A percentile compares a stretch with the other conserved stretches of the same genome.
Conservation (phyloP, 2,888 invertebrate genomes). For the Boloria euphrosyne region DNA sequence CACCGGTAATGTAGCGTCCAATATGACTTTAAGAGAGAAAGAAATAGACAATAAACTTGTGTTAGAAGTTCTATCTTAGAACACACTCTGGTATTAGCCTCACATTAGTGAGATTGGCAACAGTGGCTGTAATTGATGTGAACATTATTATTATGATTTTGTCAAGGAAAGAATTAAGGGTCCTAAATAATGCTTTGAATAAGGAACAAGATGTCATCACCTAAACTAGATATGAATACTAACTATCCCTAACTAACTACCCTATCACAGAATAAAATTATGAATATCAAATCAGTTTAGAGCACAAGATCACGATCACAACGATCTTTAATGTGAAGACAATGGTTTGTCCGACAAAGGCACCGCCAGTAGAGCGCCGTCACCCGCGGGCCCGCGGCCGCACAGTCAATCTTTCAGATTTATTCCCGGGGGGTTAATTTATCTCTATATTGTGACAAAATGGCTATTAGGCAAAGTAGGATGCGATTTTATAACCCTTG, state of each 20-base stretch:
- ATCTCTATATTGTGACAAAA: constrained; percentile 72
- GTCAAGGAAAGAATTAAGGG: neutral
- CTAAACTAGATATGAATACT: too few species aligned
- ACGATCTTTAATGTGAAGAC: constrained; percentile 1
- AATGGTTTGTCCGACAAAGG: constrained; percentile 17
- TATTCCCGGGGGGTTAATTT: constrained; percentile 49
- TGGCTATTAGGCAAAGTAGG: constrained; percentile 55
- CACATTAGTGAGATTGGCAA: too few species aligned
- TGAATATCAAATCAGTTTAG: neutral
- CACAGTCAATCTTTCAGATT: constrained; percentile 5
- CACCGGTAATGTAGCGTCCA: too few species aligned
- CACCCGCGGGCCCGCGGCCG: constrained; percentile 2
- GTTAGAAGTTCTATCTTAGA: too few species aligned
- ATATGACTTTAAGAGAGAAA: too few species aligned
- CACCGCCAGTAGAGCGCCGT: constrained; percentile 9
- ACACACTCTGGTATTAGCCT: too few species aligned
- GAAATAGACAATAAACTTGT: too few species aligned
- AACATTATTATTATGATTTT: neutral
- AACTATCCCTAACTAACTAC: too few species aligned
- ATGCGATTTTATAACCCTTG: constrained; percentile 45
- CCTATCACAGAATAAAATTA: neutral
- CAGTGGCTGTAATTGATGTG: too few species aligned
- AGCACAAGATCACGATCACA: constrained; percentile 1
- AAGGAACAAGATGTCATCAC: too few species aligned
- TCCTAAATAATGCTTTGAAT: neutral